Percentiles rank a stretch among this genome's conserved stretches.
phyloP scores from a whole-genome alignment of 2,113 vertebrate genomes.

The Otocyon megalotis region DNA sequence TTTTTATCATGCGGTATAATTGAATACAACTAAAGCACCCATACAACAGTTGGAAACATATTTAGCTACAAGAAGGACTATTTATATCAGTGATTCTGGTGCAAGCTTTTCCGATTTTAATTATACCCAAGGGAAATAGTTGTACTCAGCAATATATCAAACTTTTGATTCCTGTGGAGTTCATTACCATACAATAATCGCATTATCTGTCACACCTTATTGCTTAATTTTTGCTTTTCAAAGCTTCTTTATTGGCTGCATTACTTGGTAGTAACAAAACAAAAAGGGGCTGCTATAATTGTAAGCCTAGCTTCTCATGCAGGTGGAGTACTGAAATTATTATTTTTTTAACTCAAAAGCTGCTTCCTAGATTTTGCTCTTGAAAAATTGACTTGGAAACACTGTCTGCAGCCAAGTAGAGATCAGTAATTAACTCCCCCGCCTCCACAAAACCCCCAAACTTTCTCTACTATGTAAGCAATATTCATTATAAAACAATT shows the following conservation, averaged over 20 bases:
- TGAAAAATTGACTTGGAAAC: slow-evolving; percentile 44
- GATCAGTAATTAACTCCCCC: neutral
- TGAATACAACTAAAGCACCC: neutral
- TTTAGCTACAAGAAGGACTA: slow-evolving; percentile 62
- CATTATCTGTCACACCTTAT: slow-evolving; percentile 61
- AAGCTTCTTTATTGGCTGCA: slow-evolving; percentile 31
- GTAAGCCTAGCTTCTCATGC: neutral
- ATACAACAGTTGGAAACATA: slow-evolving; percentile 45
- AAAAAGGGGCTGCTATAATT: neutral
- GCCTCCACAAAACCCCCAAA: neutral
- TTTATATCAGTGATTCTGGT: slow-evolving; percentile 66
- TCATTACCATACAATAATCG: slow-evolving; percentile 65
- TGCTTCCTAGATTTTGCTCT: neutral
- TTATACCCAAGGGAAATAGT: slow-evolving; percentile 71
- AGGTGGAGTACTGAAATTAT: neutral
- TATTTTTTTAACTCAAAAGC: neutral
- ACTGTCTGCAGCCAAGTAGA: neutral
- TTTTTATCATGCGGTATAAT: slow-evolving; percentile 17
- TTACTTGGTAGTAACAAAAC: neutral
- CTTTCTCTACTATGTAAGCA: neutral
- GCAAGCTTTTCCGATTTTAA: slow-evolving; percentile 72
- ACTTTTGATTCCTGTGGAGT: slow-evolving; percentile 65
- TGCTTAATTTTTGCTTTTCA: slow-evolving; percentile 76
- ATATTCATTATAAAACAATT: neutral
- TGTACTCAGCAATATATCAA: slow-evolving; percentile 54